These are phyloP conservation scores for Poecilia velifera DNA, from an alignment of 2,797 vertebrate species.

Conservation along the genomic window DNA sequence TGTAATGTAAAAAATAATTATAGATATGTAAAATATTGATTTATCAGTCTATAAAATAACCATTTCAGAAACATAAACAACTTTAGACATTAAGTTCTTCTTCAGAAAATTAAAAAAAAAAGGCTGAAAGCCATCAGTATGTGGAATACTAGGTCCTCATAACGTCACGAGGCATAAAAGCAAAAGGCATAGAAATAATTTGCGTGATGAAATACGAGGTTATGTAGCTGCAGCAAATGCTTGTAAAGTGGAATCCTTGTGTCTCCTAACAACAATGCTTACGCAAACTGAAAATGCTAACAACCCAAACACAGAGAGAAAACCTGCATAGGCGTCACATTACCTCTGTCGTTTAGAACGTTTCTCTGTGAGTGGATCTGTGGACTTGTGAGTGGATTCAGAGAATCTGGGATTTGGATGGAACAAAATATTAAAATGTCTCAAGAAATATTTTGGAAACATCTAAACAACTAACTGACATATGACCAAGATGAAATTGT, in stretches of 20 bases:
- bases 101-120: background rate
- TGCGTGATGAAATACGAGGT: background rate
- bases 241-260: background rate
- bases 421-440: background rate
- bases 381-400: constrained; percentile 61
- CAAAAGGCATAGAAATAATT: background rate
- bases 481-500: background rate
- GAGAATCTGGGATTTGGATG: constrained; percentile 57
- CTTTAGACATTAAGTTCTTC: background rate
- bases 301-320: background rate
- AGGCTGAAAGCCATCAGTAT: background rate
- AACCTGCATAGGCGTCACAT: background rate
- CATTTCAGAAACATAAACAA: background rate
- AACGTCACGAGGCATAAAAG: background rate
- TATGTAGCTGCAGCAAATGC: background rate
- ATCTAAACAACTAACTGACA: background rate
- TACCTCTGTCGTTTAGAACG: constrained; percentile 80
- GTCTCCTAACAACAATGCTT: background rate
- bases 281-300: background rate
- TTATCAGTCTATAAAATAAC: background rate
- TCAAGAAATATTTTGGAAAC: background rate
- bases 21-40: background rate
- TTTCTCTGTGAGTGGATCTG: constrained; percentile 55
- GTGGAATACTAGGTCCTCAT: background rate
- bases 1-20: background rate